Conservation (phyloP, 1,140 invertebrate species). For the Drosophila nasuta region DNA sequence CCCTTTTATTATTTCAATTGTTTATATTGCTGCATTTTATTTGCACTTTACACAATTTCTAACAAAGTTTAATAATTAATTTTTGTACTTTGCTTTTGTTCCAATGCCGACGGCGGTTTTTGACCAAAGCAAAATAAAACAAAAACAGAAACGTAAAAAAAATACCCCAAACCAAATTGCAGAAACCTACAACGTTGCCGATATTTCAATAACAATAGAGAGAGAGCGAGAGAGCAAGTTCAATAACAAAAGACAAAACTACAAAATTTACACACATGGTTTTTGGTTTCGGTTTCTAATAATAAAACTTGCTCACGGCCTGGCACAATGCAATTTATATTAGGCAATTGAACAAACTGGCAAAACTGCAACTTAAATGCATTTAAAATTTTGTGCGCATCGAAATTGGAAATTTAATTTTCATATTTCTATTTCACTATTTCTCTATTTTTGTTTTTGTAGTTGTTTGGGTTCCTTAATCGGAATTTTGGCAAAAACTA, state of each 20-base stretch:
- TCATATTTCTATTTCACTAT: not conserved
- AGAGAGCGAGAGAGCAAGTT: conserved; percentile 11
- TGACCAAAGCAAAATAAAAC: not conserved
- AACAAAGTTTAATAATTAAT: conserved; percentile 76
- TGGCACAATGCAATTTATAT: conserved; percentile 61
- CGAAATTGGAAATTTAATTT: conserved; percentile 39
- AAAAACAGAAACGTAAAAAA: too few relatives aligned
- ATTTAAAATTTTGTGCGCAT: conserved; percentile 44
- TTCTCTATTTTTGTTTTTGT: conserved; percentile 1
- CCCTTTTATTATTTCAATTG: conserved; percentile 17
- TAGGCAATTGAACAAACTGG: conserved; percentile 55
- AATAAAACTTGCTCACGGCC: conserved; percentile 64
- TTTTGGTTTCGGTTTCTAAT: conserved; percentile 65
- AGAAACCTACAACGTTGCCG: conserved; percentile 25
- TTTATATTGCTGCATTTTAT: conserved; percentile 55
- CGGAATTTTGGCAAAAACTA: conserved; percentile 10
- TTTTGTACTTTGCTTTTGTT: conserved; percentile 69
- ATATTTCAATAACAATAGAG: conserved; percentile 45
- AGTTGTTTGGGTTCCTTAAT: conserved; percentile 12
- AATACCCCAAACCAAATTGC: not conserved
- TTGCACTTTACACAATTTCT: conserved; percentile 51
- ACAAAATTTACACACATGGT: conserved; percentile 16
- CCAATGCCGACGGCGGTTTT: conserved; percentile 53
- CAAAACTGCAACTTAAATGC: conserved; percentile 45
- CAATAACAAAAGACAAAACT: conserved; percentile 25